A percentile compares a stretch with the other conserved stretches of the same genome.
phyloP scores from a whole-genome alignment of 1,140 invertebrate genomes.

The Drosophila sp. region DNA sequence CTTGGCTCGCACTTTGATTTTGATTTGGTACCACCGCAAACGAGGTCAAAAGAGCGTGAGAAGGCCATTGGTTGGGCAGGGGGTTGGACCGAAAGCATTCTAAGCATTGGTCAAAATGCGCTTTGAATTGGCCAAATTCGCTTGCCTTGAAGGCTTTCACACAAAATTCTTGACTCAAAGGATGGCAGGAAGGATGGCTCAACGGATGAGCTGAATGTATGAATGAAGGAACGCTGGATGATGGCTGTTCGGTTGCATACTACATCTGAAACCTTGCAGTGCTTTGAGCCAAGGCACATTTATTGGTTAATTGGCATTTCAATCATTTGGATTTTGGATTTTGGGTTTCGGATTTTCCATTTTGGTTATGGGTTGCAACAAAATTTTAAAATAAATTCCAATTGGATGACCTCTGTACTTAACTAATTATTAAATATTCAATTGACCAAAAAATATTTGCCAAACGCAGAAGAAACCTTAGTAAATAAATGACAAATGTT shows the following conservation, averaged over 20 bases:
- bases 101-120: constrained; percentile 13
- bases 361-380: background rate
- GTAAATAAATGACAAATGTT: too few relatives aligned
- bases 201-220: background rate
- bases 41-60: constrained; percentile 11
- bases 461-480: too few relatives aligned
- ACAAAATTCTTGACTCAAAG: constrained; percentile 15
- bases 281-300: constrained; percentile 37
- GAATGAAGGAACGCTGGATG: background rate
- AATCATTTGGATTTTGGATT: constrained; percentile 51
- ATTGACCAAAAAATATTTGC: too few relatives aligned
- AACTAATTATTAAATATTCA: too few relatives aligned
- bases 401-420: background rate
- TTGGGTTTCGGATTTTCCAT: constrained; percentile 4
- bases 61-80: background rate
- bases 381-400: background rate
- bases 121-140: constrained; percentile 14
- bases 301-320: constrained; percentile 73
- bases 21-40: constrained; percentile 48
- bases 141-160: constrained; percentile 7
- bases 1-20: constrained; percentile 47
- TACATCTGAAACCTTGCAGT: background rate
- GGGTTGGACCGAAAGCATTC: constrained; percentile 9
- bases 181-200: background rate
- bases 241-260: background rate